Evolutionary conservation across 2,888 invertebrate species (phyloP), one percentile per base, ranked within the genome.

Genomic region (Dynastes grantii): DNA sequence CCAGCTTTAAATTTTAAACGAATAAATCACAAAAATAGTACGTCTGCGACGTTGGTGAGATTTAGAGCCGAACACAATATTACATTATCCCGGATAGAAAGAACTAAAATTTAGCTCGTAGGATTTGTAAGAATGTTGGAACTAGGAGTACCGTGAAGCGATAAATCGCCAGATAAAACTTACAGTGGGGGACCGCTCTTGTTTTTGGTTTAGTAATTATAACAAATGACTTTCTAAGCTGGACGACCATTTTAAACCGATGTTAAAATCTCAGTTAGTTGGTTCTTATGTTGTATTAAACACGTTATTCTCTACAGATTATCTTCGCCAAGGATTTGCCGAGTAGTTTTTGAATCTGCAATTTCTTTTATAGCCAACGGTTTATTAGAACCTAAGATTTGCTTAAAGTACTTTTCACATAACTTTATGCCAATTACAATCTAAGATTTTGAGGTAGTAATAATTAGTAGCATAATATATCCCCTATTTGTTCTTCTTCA

Each of bases 141-240:
- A 86, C 86, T 85, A 85, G 85, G 84, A 85, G 85, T 81, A 83
- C 83, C 85, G 86, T 84, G 83, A 83, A 83, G 81, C 87, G 86
- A 87, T 87, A 87, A 87, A 87, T 87, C 85, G 86, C 84, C 83
- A 85, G 87, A 87, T 87, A 87, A 87, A 87, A 87, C 87, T 85
- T 86, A 84, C 85, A 81, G 82, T 82, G 84, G 85, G 85, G 84
- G 85, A 85, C 85, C 85, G 84, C 85, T 86, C 86, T 87, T 86
- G 87, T 87, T 87, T 87, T 87, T 86, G 87, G 87, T 86, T 87
- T 87, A 85, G 87, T 87, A 87, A 87, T 87, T 87, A 87, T 87
- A 87, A 87, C 87, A 85, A 87, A 87, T 85, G 87, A 85, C 86
- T 85, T 83, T 80, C 81, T 83, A 83, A 84, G 84, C 64, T 64